Base-by-base conservation (phyloP, 2,888 invertebrate species). In the Lycophotia porphyrea region DNA sequence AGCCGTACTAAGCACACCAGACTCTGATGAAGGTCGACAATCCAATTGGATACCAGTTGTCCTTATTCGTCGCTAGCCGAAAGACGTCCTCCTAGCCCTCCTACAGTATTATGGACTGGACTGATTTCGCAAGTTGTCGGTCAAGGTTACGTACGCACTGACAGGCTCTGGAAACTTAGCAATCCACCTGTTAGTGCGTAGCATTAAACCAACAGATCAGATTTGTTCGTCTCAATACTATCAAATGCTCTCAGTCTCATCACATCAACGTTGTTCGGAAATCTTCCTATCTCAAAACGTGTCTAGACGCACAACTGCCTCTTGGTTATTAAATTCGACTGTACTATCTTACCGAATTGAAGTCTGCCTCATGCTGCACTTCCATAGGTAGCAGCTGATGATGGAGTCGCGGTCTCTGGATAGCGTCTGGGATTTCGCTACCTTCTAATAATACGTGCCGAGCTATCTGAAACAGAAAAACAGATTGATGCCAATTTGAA, bases 371-470 rank as follows among this genome's bases (percentile, higher is more conserved):
- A 85, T 98, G 97, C 76, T 97, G 96, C 1, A 98, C 93, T 75
- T 95, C 94, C 97, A 98, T 98, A 0, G 98, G 98, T 66, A 97
- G 95, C 74, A 99, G 97, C 92, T 99, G 99, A 92, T 99, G 99
- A 94, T 99, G 99, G 13, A 99, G 91, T 68, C 99, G 97, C 1
- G 97, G 97, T 7, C 97, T 96, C 87, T 98, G 97, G 71, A 99
- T 97, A 0, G 98, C 97, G 67, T 97, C 95, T 58, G 97, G 95
- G 49, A 99, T 95, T 18, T 97, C 95, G 63, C 97, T 96, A 13
- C 97, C 97, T 79, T 98, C 97, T 92, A 98, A 97, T 2, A 98
- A 91, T 85, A 97, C 97, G 74, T 97, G 96, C 70, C 98, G 95
- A 47, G 97, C 96, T 4, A 97, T 97, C 98, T 98, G 89, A 13